Percentiles rank a stretch among this genome's conserved stretches.
These are phyloP conservation scores for Conistra vaccinii DNA, from an alignment of 2,888 invertebrate species.

Conservation along the genomic window DNA sequence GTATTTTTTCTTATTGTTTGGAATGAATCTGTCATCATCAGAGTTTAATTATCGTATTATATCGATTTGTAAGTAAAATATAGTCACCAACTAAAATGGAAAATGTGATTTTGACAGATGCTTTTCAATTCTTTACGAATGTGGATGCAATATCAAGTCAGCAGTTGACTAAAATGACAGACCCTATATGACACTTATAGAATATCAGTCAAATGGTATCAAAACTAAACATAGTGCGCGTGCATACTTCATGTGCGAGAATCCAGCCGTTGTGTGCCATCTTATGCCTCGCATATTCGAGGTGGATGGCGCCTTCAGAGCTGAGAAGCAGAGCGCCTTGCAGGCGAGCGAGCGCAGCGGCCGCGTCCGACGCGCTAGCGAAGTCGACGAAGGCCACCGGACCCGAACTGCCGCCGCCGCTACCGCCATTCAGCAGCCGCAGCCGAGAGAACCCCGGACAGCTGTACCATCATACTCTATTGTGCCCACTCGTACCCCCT, in stretches of 20 bases:
- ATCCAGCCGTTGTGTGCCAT: conserved; percentile 95
- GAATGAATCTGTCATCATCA: conserved; percentile 40
- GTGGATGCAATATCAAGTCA: conserved; percentile 15
- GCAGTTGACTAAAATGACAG: conserved; percentile 11
- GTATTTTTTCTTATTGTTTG: background rate
- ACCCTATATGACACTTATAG: conserved; percentile 32
- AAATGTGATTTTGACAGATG: conserved; percentile 15
- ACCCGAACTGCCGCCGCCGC: conserved; percentile 89
- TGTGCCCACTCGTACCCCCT: conserved; percentile 85
- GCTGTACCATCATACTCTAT: conserved; percentile 93
- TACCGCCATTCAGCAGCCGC: conserved; percentile 97
- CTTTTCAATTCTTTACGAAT: background rate
- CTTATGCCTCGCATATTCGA: conserved; percentile 99
- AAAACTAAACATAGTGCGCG: conserved; percentile 78
- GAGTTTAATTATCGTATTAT: background rate
- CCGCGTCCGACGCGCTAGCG: conserved; percentile 97
- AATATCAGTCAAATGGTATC: conserved; percentile 38
- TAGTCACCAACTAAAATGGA: background rate
- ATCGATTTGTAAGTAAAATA: background rate
- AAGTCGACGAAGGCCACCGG: conserved; percentile 99
- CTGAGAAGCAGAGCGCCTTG: conserved; percentile 99
- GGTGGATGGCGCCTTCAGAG: conserved; percentile 99
- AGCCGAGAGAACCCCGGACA: conserved; percentile 99
- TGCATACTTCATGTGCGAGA: conserved; percentile 90
- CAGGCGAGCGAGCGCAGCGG: conserved; percentile 97